These are phyloP conservation scores for Nerophis lumbriciformis DNA, from an alignment of 2,113 vertebrate genomes.

Conservation along the genomic window DNA sequence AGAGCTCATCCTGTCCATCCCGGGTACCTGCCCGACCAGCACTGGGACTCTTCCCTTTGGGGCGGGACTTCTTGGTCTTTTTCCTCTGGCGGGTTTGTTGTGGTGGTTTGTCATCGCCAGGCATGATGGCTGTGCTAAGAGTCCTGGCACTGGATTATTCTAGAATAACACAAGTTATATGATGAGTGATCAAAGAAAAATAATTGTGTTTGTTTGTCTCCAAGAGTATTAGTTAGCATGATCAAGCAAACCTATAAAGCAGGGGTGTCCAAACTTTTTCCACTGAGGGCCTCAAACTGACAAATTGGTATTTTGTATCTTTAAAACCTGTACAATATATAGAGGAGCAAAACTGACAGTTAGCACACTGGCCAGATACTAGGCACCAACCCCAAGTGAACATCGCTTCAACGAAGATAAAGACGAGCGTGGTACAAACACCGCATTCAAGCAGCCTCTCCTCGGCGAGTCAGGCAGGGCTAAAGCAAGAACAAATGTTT, in stretches of 20 bases:
- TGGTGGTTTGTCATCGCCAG: constrained; percentile 75
- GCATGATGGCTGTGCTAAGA: constrained; percentile 64
- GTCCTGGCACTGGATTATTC: constrained; percentile 3
- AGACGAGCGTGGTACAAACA: too few relatives aligned
- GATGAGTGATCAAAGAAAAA: neutral
- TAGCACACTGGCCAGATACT: too few relatives aligned
- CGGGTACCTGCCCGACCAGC: constrained; percentile 28
- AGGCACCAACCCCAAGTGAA: too few relatives aligned
- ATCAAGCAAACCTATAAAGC: neutral
- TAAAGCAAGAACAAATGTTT: too few relatives aligned
- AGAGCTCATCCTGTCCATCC: constrained; percentile 59
- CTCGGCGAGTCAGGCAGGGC: too few relatives aligned
- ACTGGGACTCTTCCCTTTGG: constrained; percentile 67
- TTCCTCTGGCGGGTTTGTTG: constrained; percentile 78
- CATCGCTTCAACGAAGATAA: too few relatives aligned
- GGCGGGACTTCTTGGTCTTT: constrained; percentile 66
- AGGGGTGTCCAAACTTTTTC: too few relatives aligned
- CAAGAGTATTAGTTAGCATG: neutral
- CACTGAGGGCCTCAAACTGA: too few relatives aligned
- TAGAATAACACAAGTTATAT: constrained; percentile 3
- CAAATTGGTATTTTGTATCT: too few relatives aligned
- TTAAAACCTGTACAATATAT: too few relatives aligned
- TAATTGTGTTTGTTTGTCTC: neutral
- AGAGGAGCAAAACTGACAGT: too few relatives aligned
- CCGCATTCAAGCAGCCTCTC: too few relatives aligned